Conservation (phyloP, 2,797 vertebrate genomes). For the Falco columbarius region DNA sequence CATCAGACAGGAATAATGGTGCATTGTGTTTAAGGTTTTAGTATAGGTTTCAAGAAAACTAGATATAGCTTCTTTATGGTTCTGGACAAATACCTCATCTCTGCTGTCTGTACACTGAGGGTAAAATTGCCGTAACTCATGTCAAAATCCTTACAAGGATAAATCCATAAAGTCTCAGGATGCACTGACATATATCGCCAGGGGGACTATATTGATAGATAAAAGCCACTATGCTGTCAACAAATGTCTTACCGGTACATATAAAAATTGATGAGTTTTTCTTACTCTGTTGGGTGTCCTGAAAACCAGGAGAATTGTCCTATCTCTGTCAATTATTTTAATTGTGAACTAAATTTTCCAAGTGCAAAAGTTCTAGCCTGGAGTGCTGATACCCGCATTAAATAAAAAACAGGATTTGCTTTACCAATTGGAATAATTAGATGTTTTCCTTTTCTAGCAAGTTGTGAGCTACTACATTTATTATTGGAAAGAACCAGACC, state of each 20-base stretch:
- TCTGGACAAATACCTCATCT: neutral
- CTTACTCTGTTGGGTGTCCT: constrained; percentile 20
- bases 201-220: constrained; percentile 45
- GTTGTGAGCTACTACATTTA: neutral
- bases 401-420: neutral
- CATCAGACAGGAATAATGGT: neutral
- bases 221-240: constrained; percentile 48
- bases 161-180: constrained; percentile 61
- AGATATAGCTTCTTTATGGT: neutral
- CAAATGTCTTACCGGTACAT: neutral
- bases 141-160: constrained; percentile 42
- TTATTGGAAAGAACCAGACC: neutral
- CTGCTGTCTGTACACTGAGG: neutral
- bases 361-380: neutral
- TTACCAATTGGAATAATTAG: neutral
- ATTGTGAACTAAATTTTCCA: neutral
- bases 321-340: constrained; percentile 30
- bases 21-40: constrained; percentile 14
- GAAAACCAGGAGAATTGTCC: constrained; percentile 5
- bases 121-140: constrained; percentile 42
- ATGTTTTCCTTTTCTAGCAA: neutral
- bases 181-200: neutral
- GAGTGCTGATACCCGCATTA: neutral
- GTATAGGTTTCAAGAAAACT: neutral
- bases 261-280: constrained; percentile 54